Conservation (phyloP, 2,888 invertebrate genomes). For the Tethea ocularis region DNA sequence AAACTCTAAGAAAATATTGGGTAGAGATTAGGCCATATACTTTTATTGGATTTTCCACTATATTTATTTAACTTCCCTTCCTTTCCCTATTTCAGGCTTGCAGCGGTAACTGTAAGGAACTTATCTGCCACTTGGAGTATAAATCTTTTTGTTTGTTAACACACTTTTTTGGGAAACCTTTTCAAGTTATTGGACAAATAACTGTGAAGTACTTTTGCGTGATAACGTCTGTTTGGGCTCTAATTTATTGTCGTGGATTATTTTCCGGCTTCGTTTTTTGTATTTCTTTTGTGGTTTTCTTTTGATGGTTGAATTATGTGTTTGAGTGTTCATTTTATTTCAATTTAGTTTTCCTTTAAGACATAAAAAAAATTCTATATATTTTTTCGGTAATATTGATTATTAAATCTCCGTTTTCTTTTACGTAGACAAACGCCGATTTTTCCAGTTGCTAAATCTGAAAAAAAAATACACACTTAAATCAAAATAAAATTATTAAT, state of each 20-base stretch:
- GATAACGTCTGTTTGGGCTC: conserved; percentile 57
- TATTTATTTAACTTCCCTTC: conserved; percentile 74
- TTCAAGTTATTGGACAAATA: conserved; percentile 60
- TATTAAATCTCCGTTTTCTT: too few relatives aligned
- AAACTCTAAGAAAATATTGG: conserved; percentile 81
- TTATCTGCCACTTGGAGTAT: conserved; percentile 71
- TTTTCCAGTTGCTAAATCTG: too few relatives aligned
- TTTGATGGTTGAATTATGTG: conserved; percentile 14
- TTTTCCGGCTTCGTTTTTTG: conserved; percentile 42
- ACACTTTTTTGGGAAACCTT: conserved; percentile 59
- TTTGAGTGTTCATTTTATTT: not conserved
- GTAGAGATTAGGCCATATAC: conserved; percentile 82
- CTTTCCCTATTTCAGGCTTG: conserved; percentile 46
- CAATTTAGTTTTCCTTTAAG: not conserved
- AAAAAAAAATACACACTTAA: too few relatives aligned
- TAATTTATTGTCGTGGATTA: conserved; percentile 63
- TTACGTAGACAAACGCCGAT: too few relatives aligned
- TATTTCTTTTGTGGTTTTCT: conserved; percentile 24
- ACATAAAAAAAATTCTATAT: too few relatives aligned
- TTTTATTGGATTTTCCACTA: conserved; percentile 80
- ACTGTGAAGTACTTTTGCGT: conserved; percentile 46
- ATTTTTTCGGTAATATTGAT: not conserved
- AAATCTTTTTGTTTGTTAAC: conserved; percentile 83
- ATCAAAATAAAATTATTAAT: too few relatives aligned
- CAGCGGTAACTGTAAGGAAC: conserved; percentile 46